Conservation (phyloP, 23 tunicate species). For the Styela clava region DNA sequence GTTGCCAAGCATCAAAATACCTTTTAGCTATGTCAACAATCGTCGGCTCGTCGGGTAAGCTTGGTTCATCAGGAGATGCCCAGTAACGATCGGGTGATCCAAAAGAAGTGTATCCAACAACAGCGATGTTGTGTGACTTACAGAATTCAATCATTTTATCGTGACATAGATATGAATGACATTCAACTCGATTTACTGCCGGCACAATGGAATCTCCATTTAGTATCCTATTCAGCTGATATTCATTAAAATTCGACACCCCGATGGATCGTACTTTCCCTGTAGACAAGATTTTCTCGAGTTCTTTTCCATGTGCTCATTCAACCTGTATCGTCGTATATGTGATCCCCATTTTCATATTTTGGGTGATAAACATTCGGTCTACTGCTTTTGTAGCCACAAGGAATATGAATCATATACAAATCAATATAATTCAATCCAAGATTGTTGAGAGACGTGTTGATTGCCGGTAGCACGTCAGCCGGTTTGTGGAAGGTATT, state of each 20-base stretch:
- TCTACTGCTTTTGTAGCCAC: background rate
- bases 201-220: conserved; percentile 20
- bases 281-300: conserved; percentile 29
- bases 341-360: conserved; percentile 18
- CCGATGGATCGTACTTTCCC: conserved; percentile 38
- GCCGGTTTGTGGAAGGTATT: conserved; percentile 9
- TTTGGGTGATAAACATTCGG: conserved; percentile 5
- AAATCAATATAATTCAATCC: conserved; percentile 23
- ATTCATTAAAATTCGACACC: conserved; percentile 42
- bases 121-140: background rate
- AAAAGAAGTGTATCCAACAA: conserved; percentile 27
- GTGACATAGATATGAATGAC: conserved; percentile 38
- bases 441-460: conserved; percentile 15
- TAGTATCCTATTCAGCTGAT: conserved; percentile 32
- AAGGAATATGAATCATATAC: conserved; percentile 27
- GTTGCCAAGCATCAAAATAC: too few relatives aligned
- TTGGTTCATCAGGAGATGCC: conserved; percentile 1
- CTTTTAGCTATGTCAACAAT: background rate
- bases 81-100: conserved; percentile 21
- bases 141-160: background rate
- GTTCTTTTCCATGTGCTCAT: conserved; percentile 13
- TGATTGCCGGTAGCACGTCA: conserved; percentile 17
- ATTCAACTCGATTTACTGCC: conserved; percentile 51
- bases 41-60: background rate
- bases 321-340: conserved; percentile 9